Evolutionary conservation across 2,888 invertebrate species (phyloP).

Genomic region (Noctuana brunneofusca): DNA sequence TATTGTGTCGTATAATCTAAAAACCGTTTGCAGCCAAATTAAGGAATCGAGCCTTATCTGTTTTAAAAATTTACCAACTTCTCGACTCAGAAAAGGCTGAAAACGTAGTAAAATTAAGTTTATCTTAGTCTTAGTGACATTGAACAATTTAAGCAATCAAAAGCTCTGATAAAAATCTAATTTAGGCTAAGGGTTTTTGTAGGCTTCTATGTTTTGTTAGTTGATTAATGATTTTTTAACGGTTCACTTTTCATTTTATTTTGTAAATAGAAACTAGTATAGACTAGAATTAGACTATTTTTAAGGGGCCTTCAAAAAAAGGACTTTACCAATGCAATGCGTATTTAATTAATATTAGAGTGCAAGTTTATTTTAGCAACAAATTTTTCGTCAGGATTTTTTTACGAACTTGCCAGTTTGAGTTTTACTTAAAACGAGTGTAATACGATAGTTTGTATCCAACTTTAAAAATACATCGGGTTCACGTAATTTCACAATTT

Average conservation of each 20-base stretch:
- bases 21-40: slow-evolving; percentile 8
- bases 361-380: no score
- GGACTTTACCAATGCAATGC: no score
- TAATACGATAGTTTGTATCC: neutral
- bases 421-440: no score
- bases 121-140: slow-evolving; percentile 21
- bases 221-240: neutral
- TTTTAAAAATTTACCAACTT: slow-evolving; percentile 20
- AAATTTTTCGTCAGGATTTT: no score
- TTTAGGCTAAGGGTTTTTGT: neutral
- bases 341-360: no score
- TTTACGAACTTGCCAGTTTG: no score
- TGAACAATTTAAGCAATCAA: slow-evolving; percentile 18
- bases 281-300: no score
- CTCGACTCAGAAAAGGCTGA: slow-evolving; percentile 8
- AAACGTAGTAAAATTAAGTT: slow-evolving; percentile 17
- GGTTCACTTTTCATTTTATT: no score
- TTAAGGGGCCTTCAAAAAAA: no score
- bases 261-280: no score
- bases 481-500: slow-evolving; percentile 6
- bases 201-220: neutral
- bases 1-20: neutral
- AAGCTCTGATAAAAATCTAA: slow-evolving; percentile 23
- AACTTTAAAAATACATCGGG: neutral
- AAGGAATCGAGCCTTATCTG: slow-evolving; percentile 24